Conservation (phyloP, 2,113 vertebrate species). For the Pygoscelis antarcticus region DNA sequence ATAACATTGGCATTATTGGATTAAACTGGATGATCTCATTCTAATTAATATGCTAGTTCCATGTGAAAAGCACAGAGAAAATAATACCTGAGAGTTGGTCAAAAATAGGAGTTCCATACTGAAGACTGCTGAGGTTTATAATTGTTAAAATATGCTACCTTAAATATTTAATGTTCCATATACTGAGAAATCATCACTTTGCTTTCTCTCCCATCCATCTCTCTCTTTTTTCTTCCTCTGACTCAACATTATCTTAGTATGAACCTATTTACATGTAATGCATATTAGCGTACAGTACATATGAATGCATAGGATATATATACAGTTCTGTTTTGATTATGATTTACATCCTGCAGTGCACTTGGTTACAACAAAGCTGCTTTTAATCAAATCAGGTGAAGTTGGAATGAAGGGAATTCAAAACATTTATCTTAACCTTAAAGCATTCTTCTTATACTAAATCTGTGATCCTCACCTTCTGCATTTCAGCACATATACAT, state of each 20-base stretch:
- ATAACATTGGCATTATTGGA: constrained; percentile 68
- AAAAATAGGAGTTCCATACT: background rate
- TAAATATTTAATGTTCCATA: background rate
- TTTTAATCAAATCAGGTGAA: background rate
- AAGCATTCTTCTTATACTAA: background rate
- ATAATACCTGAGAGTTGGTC: background rate
- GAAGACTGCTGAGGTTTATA: background rate
- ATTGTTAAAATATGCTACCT: background rate
- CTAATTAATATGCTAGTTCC: constrained; percentile 70
- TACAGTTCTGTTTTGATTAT: background rate
- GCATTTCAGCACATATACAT: background rate
- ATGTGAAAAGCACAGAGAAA: background rate
- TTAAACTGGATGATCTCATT: constrained; percentile 71
- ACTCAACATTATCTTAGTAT: background rate
- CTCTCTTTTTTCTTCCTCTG: background rate
- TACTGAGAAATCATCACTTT: background rate
- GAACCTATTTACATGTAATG: background rate
- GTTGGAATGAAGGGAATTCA: background rate
- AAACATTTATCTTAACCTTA: background rate
- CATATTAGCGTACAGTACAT: accelerated
- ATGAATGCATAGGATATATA: accelerated
- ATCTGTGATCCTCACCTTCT: background rate
- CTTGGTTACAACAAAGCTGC: background rate
- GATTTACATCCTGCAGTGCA: background rate
- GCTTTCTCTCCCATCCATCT: background rate